Percentiles rank a stretch among this genome's conserved stretches.
These are phyloP conservation scores for Drosophila pseudotakahashii DNA, from an alignment of 2,888 invertebrate genomes.

Conservation along the genomic window DNA sequence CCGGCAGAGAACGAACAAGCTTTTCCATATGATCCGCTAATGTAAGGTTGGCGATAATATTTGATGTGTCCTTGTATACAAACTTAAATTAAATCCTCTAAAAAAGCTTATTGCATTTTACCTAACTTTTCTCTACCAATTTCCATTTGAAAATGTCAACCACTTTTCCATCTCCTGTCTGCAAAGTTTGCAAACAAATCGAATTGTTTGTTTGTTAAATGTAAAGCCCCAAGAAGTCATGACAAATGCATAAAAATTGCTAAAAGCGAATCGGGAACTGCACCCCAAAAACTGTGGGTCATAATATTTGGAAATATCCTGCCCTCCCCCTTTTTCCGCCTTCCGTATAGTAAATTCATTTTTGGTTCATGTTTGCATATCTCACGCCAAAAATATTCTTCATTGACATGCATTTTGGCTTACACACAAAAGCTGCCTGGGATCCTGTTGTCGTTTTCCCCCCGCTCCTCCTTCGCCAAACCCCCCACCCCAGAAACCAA, in stretches of 20 bases:
- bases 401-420: conserved; percentile 76
- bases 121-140: neutral
- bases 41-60: no score
- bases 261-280: conserved; percentile 2
- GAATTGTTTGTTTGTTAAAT: conserved; percentile 32
- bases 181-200: conserved; percentile 19
- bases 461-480: neutral
- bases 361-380: conserved; percentile 72
- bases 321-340: conserved; percentile 1
- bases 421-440: conserved; percentile 43
- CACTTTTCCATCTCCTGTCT: conserved; percentile 41
- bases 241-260: conserved; percentile 37
- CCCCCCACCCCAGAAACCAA: conserved; percentile 4
- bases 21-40: no score
- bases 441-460: conserved; percentile 47
- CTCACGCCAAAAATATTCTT: conserved; percentile 62
- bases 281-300: conserved; percentile 1
- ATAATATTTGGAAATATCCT: conserved; percentile 24
- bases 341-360: conserved; percentile 66
- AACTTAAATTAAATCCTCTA: no score
- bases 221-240: conserved; percentile 22
- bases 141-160: conserved; percentile 5
- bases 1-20: no score
- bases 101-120: neutral
- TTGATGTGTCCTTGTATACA: no score